Conservation (phyloP, 1,140 invertebrate genomes). For the Pseudomyrmex flavicornis region DNA sequence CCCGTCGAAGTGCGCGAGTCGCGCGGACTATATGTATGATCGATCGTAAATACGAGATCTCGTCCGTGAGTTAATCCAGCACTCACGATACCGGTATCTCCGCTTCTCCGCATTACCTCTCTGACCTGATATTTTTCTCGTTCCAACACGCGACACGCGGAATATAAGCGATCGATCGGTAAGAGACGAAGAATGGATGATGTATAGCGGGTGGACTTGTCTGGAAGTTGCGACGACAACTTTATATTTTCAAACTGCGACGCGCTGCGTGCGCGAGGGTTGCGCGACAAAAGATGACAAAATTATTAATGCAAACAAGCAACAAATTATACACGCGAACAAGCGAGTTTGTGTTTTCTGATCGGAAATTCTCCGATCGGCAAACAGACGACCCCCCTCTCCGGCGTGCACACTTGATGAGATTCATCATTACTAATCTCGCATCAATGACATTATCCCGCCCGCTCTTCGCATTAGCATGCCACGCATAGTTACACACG, state of each 20-base stretch:
- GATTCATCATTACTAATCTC: conserved; percentile 23
- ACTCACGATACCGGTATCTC: neutral
- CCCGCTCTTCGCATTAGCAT: conserved; percentile 27
- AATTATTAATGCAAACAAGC: too few species aligned
- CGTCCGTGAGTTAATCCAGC: conserved; percentile 11
- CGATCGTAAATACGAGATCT: conserved; percentile 21
- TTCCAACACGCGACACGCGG: conserved; percentile 21
- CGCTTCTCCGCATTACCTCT: neutral
- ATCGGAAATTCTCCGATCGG: neutral
- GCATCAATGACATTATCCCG: neutral
- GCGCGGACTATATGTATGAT: neutral
- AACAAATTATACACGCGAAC: conserved; percentile 1
- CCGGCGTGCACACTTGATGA: neutral
- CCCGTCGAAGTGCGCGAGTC: neutral
- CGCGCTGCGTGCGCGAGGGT: too few species aligned
- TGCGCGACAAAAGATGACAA: too few species aligned
- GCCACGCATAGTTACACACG: neutral
- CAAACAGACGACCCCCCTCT: neutral
- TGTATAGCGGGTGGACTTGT: conserved; percentile 5
- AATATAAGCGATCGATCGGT: conserved; percentile 46
- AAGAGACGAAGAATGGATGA: conserved; percentile 22
- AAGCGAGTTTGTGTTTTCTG: neutral
- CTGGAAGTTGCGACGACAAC: conserved; percentile 4
- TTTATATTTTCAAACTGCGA: conserved; percentile 26
- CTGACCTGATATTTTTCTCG: conserved; percentile 32